Percentiles rank a stretch among this genome's conserved stretches.
phyloP scores from a whole-genome alignment of 2,888 invertebrate species.

The Pardosa pseudoannulata region DNA sequence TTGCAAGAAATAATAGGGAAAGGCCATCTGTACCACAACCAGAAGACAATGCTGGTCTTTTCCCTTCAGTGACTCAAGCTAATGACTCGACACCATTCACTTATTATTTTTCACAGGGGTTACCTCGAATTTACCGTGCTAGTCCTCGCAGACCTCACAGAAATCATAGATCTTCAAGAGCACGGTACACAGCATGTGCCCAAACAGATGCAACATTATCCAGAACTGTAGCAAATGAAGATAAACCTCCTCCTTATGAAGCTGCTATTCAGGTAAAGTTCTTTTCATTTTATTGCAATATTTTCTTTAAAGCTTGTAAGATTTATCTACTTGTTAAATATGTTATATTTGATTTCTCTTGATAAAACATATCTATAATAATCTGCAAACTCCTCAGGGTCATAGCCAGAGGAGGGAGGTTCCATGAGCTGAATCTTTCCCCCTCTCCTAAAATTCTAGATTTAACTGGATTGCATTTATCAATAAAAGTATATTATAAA shows the following conservation, averaged over 20 bases:
- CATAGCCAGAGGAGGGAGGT: too few species aligned
- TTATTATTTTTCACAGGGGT: conserved; percentile 39
- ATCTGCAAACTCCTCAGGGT: too few species aligned
- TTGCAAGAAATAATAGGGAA: conserved; percentile 16
- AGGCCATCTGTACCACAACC: background rate
- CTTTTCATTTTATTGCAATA: too few species aligned
- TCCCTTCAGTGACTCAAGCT: conserved; percentile 12
- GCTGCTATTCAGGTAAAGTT: conserved; percentile 60
- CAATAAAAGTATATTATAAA: too few species aligned
- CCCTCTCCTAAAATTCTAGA: too few species aligned
- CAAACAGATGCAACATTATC: conserved; percentile 48
- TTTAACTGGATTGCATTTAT: too few species aligned
- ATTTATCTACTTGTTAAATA: too few species aligned
- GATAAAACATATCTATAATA: too few species aligned
- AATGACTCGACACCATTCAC: conserved; percentile 51
- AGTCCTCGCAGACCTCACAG: conserved; percentile 31
- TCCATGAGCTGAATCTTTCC: too few species aligned
- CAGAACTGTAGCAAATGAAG: conserved; percentile 41
- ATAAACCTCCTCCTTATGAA: conserved; percentile 67
- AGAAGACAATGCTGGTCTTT: conserved; percentile 48
- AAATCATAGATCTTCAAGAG: conserved; percentile 16
- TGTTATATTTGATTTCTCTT: too few species aligned
- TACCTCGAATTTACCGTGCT: conserved; percentile 55
- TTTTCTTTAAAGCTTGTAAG: too few species aligned
- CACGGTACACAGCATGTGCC: conserved; percentile 48